Conservation (phyloP, 2,113 vertebrate species). For the Sclerurus mexicanus region DNA sequence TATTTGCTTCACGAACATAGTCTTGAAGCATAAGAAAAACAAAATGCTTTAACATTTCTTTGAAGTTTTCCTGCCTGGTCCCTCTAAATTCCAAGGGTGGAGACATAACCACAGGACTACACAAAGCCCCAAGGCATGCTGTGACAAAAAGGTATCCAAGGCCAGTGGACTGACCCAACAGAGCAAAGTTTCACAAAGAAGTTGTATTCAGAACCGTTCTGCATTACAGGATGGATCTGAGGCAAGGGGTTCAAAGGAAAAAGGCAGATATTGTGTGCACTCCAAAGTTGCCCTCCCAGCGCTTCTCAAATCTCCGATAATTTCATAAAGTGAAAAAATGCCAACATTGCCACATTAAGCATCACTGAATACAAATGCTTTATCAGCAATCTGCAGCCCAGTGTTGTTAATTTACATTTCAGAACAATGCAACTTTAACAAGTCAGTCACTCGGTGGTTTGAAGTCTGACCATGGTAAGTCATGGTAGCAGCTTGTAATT, state of each 20-base stretch:
- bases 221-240: conserved; percentile 57
- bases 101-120: conserved; percentile 48
- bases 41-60: conserved; percentile 39
- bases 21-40: conserved; percentile 3
- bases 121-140: conserved; percentile 53
- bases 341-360: conserved; percentile 53
- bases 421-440: conserved; percentile 72
- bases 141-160: conserved; percentile 54
- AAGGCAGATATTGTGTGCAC: conserved; percentile 29
- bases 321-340: conserved; percentile 70
- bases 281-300: conserved; percentile 55
- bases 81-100: conserved; percentile 61
- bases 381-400: conserved; percentile 65
- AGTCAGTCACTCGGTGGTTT: conserved; percentile 65
- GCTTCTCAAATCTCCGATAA: conserved; percentile 57
- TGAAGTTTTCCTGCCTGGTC: conserved; percentile 42
- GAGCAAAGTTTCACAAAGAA: conserved; percentile 55
- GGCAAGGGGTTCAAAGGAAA: conserved; percentile 50
- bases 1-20: background rate
- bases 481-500: conserved; percentile 73
- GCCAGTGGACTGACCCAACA: conserved; percentile 61
- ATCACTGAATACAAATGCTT: conserved; percentile 62
- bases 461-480: conserved; percentile 69
- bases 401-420: conserved; percentile 69
- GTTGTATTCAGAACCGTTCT: conserved; percentile 40